Evolutionary conservation across 2,888 invertebrate species (phyloP).

Genomic region (Macrosoma leucophasiata): DNA sequence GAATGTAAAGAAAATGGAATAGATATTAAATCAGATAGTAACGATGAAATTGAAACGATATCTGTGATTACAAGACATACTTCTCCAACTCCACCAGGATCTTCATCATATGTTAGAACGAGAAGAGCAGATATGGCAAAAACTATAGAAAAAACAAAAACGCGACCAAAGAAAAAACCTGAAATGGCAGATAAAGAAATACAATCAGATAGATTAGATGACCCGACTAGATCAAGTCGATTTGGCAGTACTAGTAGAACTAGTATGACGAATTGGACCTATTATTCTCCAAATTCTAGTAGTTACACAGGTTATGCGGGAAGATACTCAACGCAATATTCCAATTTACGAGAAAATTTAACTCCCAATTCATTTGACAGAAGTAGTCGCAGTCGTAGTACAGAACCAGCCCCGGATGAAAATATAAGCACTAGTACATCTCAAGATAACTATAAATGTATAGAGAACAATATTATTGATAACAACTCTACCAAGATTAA

Average conservation of each 20-base stretch:
- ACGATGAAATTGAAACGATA: constrained; percentile 63
- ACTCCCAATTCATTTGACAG: constrained; percentile 43
- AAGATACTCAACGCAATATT: constrained; percentile 63
- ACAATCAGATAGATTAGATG: constrained; percentile 83
- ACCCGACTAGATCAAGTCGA: constrained; percentile 79
- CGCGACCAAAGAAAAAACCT: constrained; percentile 71
- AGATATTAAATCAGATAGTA: constrained; percentile 32
- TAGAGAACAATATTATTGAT: constrained; percentile 27
- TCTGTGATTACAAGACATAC: constrained; percentile 84
- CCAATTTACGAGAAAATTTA: constrained; percentile 50
- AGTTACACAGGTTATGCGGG: constrained; percentile 67
- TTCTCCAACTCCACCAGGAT: constrained; percentile 84
- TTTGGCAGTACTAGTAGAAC: constrained; percentile 77
- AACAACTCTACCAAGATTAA: constrained; percentile 33
- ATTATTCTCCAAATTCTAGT: constrained; percentile 68
- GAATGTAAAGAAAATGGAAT: constrained; percentile 27
- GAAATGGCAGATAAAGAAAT: constrained; percentile 81
- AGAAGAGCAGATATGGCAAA: constrained; percentile 84
- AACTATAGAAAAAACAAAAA: constrained; percentile 81
- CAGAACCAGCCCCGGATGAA: constrained; percentile 49
- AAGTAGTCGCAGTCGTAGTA: constrained; percentile 55
- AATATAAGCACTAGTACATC: constrained; percentile 31
- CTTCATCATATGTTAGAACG: constrained; percentile 77
- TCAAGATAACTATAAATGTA: constrained; percentile 31
- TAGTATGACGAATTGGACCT: constrained; percentile 78